Percentiles rank a stretch among this genome's conserved stretches.
Evolutionary conservation across 92 coral and sea anemone genomes (phyloP).

Genomic region (Porites rus): DNA sequence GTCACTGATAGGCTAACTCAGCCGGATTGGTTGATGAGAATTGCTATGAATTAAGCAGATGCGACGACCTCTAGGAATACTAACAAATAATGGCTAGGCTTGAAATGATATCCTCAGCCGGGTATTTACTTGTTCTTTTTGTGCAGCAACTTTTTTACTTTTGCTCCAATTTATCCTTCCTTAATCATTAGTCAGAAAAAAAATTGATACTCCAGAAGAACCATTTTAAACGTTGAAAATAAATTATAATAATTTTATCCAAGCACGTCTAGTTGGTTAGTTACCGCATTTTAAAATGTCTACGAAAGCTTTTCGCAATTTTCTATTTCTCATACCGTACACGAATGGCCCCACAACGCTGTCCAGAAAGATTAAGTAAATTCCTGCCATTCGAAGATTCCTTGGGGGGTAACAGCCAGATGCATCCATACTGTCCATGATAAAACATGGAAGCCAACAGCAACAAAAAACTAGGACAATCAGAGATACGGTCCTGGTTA

Average conservation of each 20-base stretch:
- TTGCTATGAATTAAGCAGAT: too few species aligned
- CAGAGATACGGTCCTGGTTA: slow-evolving; percentile 52
- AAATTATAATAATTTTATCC: background rate
- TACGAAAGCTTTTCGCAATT: slow-evolving; percentile 43
- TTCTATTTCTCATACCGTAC: slow-evolving; percentile 57
- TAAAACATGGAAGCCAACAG: slow-evolving; percentile 70
- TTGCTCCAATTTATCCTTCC: too few species aligned
- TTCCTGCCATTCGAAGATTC: slow-evolving; percentile 52
- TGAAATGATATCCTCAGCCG: too few species aligned
- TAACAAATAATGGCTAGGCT: too few species aligned
- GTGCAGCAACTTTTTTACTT: too few species aligned
- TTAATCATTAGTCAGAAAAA: too few species aligned
- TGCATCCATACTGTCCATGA: slow-evolving; percentile 68
- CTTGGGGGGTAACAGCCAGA: slow-evolving; percentile 45
- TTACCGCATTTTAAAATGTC: slow-evolving; percentile 28
- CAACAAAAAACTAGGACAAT: slow-evolving; percentile 55
- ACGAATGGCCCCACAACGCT: slow-evolving; percentile 58
- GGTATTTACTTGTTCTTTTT: too few species aligned
- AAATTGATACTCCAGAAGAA: background rate
- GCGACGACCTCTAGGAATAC: too few species aligned
- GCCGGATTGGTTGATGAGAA: too few species aligned
- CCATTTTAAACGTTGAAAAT: background rate
- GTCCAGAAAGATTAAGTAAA: slow-evolving; percentile 67
- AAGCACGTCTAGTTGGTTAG: background rate
- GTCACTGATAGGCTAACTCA: too few species aligned